A percentile compares a stretch with the other conserved stretches of the same genome.
Evolutionary conservation across 2,888 invertebrate species (phyloP).

Genomic region (Spilosoma lubricipeda): DNA sequence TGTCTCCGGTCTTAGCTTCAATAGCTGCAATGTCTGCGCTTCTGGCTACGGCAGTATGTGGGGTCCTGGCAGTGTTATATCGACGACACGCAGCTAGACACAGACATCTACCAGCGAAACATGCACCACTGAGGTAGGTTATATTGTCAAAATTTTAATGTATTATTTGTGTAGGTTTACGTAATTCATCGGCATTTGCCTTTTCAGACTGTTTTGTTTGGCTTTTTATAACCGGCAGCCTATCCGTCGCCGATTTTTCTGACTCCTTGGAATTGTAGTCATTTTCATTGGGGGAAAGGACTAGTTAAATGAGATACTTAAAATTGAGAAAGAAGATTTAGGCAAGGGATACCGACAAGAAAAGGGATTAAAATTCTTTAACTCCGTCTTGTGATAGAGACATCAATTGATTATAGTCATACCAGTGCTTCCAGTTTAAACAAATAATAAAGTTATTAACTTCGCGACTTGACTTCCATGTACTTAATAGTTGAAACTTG

Average conservation of each 20-base stretch:
- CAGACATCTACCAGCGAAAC: slow-evolving; percentile 80
- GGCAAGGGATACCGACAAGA: not conserved
- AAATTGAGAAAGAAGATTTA: not conserved
- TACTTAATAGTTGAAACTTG: not conserved
- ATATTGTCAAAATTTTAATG: not conserved
- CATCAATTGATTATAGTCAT: no score
- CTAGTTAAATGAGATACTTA: no score
- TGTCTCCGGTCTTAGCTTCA: slow-evolving; percentile 92
- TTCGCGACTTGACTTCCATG: not conserved
- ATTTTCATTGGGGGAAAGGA: no score
- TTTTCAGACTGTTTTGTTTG: no score
- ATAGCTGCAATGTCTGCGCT: slow-evolving; percentile 92
- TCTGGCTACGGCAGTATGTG: slow-evolving; percentile 91
- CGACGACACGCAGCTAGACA: slow-evolving; percentile 86
- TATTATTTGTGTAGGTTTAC: not conserved
- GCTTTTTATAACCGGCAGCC: no score
- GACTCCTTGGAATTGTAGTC: no score
- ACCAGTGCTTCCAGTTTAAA: no score
- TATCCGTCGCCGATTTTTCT: no score
- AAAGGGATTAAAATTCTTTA: not conserved
- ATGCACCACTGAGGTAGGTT: slow-evolving; percentile 79
- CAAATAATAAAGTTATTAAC: not conserved
- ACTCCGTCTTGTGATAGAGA: not conserved
- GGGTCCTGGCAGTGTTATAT: slow-evolving; percentile 91
- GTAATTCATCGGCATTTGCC: not conserved